Evolutionary conservation across 2,888 invertebrate genomes (phyloP).

Genomic region (Lasioglossum pauxillum): DNA sequence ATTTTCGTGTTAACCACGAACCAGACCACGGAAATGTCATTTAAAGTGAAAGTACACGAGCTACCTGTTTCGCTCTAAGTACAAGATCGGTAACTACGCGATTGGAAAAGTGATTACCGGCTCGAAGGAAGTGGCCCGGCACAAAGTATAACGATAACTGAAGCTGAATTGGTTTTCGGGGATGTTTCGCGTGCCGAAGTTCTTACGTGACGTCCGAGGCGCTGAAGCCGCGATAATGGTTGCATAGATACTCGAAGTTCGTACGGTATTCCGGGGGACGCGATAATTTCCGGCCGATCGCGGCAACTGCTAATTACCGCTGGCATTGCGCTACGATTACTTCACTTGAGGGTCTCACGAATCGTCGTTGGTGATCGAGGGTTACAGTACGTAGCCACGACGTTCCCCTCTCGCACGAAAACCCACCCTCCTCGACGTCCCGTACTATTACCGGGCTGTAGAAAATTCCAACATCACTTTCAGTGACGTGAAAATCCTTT

Average conservation of each 20-base stretch:
- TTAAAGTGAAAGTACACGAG: not conserved
- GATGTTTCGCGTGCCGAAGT: constrained; percentile 17
- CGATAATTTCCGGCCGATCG: constrained; percentile 65
- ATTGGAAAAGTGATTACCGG: constrained; percentile 9
- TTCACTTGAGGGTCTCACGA: constrained; percentile 49
- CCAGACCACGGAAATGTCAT: not conserved
- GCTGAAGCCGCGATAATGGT: constrained; percentile 50
- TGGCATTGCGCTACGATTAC: constrained; percentile 61
- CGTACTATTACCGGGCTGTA: constrained; percentile 27
- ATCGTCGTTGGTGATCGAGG: constrained; percentile 50
- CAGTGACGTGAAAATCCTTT: not conserved
- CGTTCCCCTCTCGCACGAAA: not conserved
- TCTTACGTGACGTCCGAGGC: constrained; percentile 8
- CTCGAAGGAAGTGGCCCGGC: constrained; percentile 6
- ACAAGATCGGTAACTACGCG: not conserved
- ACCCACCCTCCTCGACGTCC: not conserved
- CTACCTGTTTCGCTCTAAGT: not conserved
- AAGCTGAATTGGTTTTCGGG: not conserved
- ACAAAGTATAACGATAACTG: not conserved
- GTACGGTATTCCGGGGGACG: constrained; percentile 30
- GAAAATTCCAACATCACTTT: not conserved
- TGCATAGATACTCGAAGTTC: constrained; percentile 46
- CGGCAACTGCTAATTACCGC: constrained; percentile 69
- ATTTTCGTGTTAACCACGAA: not conserved
- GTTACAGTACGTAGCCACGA: not conserved